Evolutionary conservation across 2,888 invertebrate genomes (phyloP), one percentile per base, ranked within the genome.

Genomic region (Altica lythri): DNA sequence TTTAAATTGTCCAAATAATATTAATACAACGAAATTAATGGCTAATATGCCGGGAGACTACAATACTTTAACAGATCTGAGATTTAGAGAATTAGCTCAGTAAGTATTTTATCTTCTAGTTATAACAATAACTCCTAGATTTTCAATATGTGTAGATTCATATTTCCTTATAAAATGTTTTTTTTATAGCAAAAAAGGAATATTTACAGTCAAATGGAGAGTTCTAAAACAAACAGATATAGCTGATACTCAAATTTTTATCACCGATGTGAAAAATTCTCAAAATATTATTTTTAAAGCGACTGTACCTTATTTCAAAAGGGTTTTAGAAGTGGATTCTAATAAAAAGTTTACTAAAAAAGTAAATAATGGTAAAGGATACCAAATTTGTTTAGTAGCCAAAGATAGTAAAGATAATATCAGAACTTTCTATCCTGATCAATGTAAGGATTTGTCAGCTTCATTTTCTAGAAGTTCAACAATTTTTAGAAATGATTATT

Each of bases 191-290:
- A 79, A 81, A 1, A 81, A 81, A 66, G 71, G 73, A 53, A 79
- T 79, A 22, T 77, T 87, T 3, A 80, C 79, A 67, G 72, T 81
- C 0, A 79, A 82, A 34, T 93, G 92, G 92, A 86, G 83, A 66
- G 89, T 93, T 4, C 79, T 86, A 1, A 85, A 85, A 0, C 76
- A 82, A 38, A 82, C 85, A 25, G 92, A 93, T 69, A 83, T 93
- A 4, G 90, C 88, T 0, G 91, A 92, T 65, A 88, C 90, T 66
- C 82, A 84, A 52, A 69, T 91, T 0, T 84, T 87, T 63, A 79
- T 90, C 1, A 80, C 87, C 1, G 84, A 87, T 65, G 72, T 72
- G 2, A 77, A 79, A 59, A 65, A 69, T 38, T 69, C 72, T 2
- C 64, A 83, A 65, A 81, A 81, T 25, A 75, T 86, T 2, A 70